Base-by-base conservation (phyloP, 2,888 invertebrate genomes). In the Leuctra nigra region DNA sequence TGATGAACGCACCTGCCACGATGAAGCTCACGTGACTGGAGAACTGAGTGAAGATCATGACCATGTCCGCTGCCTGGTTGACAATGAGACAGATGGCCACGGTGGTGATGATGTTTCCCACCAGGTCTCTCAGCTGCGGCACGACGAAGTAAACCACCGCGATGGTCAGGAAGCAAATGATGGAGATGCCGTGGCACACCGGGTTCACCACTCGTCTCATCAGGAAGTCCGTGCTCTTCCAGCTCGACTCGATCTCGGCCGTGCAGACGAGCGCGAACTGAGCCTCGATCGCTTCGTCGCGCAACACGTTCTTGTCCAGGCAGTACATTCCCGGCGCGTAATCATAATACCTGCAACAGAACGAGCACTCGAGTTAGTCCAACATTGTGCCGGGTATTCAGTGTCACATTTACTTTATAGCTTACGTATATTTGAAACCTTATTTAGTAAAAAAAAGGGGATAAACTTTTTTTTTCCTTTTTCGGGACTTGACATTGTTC, bases 21-120 rank as follows among this genome's bases (percentile, higher is more conserved):
- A 91, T 77, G 65, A 89, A 86, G 70, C 86, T 90, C 62, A 89
- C 77, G 66, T 90, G 90, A 69, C 82, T 87, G 61, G 83, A 86
- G 63, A 86, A 84, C 66, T 91, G 86, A 0, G 87, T 88, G 66
- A 90, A 85, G 68, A 89, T 84, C 64, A 86, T 77, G 14, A 89
- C 86, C 60, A 87, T 77, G 68, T 88, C 86, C 7, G 90, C 88
- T 6, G 83, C 82, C 70, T 91, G 87, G 63, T 83, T 83, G 4
- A 86, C 73, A 66, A 90, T 84, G 63, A 91, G 74, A 66, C 91
- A 91, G 41, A 90, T 68, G 57, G 83, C 83, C 67, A 91, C 84
- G 47, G 88, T 90, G 1, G 90, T 89, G 58, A 91, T 81, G 62
- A 91, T 90, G 69, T 91, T 91, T 2, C 91, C 91, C 33, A 88